Percentiles rank a stretch among this genome's conserved stretches.
phyloP scores from a whole-genome alignment of 2,113 vertebrate species.

The Melanerpes aurifrons region DNA sequence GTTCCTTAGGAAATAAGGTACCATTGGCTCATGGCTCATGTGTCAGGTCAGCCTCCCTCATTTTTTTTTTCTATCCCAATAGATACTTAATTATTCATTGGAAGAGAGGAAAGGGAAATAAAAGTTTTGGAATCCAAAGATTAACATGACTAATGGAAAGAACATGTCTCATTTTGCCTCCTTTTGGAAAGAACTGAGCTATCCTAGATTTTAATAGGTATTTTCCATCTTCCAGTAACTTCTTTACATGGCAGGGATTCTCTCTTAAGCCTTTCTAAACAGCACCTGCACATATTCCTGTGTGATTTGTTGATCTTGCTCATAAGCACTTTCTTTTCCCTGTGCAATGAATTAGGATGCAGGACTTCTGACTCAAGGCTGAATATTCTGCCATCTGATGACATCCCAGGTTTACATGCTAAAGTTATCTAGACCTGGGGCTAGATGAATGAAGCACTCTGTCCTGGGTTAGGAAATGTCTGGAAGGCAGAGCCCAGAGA shows the following conservation, averaged over 20 bases:
- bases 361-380: neutral
- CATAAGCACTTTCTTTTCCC: neutral
- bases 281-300: neutral
- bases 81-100: constrained; percentile 32
- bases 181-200: neutral
- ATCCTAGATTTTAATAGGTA: neutral
- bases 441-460: neutral
- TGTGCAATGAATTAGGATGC: neutral
- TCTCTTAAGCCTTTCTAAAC: neutral
- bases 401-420: neutral
- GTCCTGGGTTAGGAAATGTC: too few relatives aligned
- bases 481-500: too few relatives aligned
- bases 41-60: constrained; percentile 8
- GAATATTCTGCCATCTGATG: neutral
- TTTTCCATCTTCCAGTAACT: neutral
- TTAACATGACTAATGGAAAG: constrained; percentile 25
- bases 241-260: neutral
- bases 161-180: neutral
- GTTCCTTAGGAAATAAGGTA: constrained; percentile 17
- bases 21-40: neutral
- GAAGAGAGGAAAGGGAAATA: constrained; percentile 27
- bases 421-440: neutral
- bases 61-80: constrained; percentile 5
- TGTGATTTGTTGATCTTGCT: neutral
- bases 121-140: constrained; percentile 39